Evolutionary conservation across 2,113 vertebrate species (phyloP).

Genomic region (Callocephalon fimbriatum): DNA sequence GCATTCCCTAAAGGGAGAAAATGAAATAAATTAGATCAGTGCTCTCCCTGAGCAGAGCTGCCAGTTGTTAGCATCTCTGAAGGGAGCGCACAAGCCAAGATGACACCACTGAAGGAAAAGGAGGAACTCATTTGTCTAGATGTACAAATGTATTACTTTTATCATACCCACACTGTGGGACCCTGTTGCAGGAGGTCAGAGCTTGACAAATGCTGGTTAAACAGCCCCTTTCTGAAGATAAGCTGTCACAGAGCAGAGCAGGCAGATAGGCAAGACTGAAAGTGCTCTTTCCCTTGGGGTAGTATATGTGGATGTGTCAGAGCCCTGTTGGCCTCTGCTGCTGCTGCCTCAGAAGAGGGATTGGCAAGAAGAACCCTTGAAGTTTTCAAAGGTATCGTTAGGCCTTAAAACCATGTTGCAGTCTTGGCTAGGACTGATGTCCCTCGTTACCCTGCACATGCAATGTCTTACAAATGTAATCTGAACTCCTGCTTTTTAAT

Average conservation of each 20-base stretch:
- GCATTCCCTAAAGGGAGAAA: conserved; percentile 54
- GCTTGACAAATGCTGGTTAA: neutral
- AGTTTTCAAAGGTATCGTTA: neutral
- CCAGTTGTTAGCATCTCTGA: conserved; percentile 53
- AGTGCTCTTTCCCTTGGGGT: neutral
- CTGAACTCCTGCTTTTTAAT: neutral
- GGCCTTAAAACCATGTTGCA: neutral
- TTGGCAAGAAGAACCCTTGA: neutral
- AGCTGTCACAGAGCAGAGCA: neutral
- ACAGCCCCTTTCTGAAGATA: neutral
- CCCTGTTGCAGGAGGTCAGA: neutral
- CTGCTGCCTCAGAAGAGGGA: neutral
- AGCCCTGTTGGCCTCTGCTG: neutral
- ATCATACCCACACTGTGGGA: neutral
- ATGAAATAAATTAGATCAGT: conserved; percentile 70
- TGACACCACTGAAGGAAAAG: conserved; percentile 2
- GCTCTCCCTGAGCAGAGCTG: conserved; percentile 44
- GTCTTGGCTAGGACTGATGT: neutral
- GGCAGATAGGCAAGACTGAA: neutral
- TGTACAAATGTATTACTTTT: conserved; percentile 39
- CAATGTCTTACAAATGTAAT: neutral
- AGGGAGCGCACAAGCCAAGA: neutral
- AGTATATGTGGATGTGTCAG: neutral
- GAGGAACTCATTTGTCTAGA: conserved; percentile 7
- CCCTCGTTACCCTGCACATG: neutral